A percentile compares a stretch with the other conserved stretches of the same genome.
These are phyloP conservation scores for Herpetotheres cachinnans DNA, from an alignment of 2,113 vertebrate genomes.

Conservation along the genomic window DNA sequence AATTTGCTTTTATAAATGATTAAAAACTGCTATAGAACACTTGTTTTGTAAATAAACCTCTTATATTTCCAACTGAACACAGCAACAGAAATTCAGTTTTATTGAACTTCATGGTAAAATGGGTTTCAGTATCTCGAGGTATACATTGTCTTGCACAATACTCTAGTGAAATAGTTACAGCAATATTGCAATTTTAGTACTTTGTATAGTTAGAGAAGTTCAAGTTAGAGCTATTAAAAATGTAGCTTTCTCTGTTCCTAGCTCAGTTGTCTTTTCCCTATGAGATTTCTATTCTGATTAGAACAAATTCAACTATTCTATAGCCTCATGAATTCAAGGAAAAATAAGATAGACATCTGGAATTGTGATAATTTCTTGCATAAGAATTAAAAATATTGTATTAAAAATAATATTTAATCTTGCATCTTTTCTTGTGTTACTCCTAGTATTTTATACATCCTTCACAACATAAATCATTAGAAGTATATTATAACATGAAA, in stretches of 20 bases:
- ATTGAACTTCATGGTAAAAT: background rate
- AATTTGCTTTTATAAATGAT: background rate
- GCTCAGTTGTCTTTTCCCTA: background rate
- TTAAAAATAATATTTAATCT: background rate
- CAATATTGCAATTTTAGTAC: background rate
- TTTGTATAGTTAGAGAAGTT: background rate
- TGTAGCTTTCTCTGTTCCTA: background rate
- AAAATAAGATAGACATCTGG: background rate
- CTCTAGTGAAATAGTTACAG: background rate
- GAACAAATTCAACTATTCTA: background rate
- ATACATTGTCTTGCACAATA: background rate
- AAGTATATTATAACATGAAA: background rate
- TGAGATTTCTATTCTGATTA: background rate
- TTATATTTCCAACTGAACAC: background rate
- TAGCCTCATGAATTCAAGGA: background rate
- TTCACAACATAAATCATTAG: background rate
- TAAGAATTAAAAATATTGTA: background rate
- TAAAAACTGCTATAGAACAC: background rate
- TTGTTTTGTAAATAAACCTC: background rate
- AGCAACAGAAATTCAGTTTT: background rate
- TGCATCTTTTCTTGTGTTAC: background rate
- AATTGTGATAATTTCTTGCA: background rate
- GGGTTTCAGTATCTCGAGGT: background rate
- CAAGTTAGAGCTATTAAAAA: background rate
- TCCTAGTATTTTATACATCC: background rate